A percentile compares a stretch with the other conserved stretches of the same genome.
Evolutionary conservation across 2,113 vertebrate species (phyloP).

Genomic region (Myrmecobius fasciatus): DNA sequence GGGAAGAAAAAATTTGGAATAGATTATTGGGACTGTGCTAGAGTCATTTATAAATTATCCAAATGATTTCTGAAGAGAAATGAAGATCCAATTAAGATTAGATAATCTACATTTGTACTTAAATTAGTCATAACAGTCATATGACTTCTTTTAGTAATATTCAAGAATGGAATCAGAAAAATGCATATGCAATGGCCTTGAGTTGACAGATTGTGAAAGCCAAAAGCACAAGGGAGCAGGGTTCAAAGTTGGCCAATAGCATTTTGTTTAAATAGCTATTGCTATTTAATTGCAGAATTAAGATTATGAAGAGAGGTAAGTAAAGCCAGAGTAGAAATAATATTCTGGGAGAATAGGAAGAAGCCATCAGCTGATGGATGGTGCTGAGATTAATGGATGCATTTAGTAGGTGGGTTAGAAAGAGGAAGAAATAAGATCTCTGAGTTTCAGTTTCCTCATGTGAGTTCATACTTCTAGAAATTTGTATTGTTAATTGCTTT

Average conservation of each 20-base stretch:
- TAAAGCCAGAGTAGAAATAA: neutral
- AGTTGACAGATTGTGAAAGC: neutral
- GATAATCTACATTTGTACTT: neutral
- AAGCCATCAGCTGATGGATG: neutral
- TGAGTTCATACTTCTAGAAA: neutral
- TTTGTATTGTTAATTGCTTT: neutral
- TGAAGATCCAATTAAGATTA: neutral
- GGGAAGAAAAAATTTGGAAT: neutral
- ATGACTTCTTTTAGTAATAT: neutral
- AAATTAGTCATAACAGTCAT: neutral
- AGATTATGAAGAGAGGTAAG: neutral
- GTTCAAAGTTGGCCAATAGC: neutral
- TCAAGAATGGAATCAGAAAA: neutral
- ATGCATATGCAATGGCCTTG: neutral
- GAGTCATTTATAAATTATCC: neutral
- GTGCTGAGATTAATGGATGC: neutral
- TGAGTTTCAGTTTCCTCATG: neutral
- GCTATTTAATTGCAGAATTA: neutral
- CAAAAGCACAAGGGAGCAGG: neutral
- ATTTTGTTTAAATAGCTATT: neutral
- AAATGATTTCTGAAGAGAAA: neutral
- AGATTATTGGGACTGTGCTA: neutral
- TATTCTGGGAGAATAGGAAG: neutral
- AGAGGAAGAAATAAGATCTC: neutral
- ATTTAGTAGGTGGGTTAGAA: neutral